Base-by-base conservation (phyloP, 2,888 invertebrate genomes). In the Suillia variegata region DNA sequence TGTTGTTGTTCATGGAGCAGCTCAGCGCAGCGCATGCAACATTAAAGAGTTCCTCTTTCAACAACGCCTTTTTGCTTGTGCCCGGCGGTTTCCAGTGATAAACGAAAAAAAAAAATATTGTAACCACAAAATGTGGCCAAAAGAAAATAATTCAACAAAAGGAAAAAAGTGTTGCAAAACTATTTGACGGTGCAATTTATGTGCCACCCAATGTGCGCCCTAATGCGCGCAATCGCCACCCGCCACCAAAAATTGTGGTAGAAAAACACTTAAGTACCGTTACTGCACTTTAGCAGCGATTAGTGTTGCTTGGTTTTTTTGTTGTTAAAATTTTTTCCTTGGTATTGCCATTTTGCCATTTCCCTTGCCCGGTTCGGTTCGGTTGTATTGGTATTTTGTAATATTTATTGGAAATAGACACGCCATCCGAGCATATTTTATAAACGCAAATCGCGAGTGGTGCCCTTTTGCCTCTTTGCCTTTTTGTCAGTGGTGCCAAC, bases 381-480 rank as follows among this genome's bases (percentile, higher is more conserved):
- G n/a, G n/a, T n/a, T 49, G 47, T 65, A 62, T 62, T 62, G 65
- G 65, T 62, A 62, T 61, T 62, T 61, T 55, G 56, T 53, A 56
- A 58, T 72, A 74, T 74, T 74, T 74, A 74, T 75, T 75, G 70
- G 65, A 67, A 69, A 66, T 58, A 67, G 70, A 70, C 74, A 74
- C 71, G 74, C 75, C 72, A 75, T 59, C 61, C 59, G 61, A 69
- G 70, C 70, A 75, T 74, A 73, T 73, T 74, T 74, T 74, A 75
- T 69, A 67, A 70, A 69, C 62, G 61, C 54, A 49, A 64, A 59
- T 58, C 4, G 38, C 10, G 6, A 4, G 38, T 13, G 6, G 10
- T 38, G 26, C n/a, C n/a, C 38, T 38, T 8, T 38, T 8, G 38
- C n/a, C n/a, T n/a, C n/a, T n/a, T n/a, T n/a, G n/a, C n/a, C n/a